Evolutionary conservation across 2,797 vertebrate species (phyloP).

Genomic region (Macropodus opercularis): DNA sequence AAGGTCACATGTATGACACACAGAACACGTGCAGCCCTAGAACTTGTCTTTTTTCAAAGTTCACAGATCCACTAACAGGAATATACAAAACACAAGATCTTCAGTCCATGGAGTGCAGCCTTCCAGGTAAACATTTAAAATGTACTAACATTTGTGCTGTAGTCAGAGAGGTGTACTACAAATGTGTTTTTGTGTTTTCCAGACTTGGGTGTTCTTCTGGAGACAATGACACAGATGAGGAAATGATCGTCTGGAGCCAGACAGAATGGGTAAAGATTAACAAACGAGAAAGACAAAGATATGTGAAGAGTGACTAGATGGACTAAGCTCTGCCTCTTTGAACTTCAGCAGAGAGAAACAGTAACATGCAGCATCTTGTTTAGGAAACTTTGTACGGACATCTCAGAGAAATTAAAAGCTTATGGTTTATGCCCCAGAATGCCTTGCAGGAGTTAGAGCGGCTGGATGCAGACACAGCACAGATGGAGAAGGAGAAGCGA

Average conservation of each 20-base stretch:
- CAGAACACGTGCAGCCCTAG: too few relatives aligned
- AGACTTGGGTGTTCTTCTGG: constrained; percentile 36
- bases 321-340: constrained; percentile 61
- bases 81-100: constrained; percentile 23
- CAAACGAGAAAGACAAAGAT: too few relatives aligned
- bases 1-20: background rate
- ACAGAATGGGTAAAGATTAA: constrained; percentile 49
- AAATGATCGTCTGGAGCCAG: constrained; percentile 19
- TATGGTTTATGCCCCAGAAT: constrained; percentile 59
- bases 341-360: constrained; percentile 66
- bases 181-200: constrained; percentile 18
- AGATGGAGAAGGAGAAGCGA: constrained; percentile 61
- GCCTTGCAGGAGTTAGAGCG: constrained; percentile 59
- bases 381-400: background rate
- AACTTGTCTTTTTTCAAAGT: constrained; percentile 54
- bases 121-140: constrained; percentile 58
- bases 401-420: constrained; percentile 5
- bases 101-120: constrained; percentile 19
- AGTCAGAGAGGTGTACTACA: background rate
- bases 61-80: constrained; percentile 18
- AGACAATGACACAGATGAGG: constrained; percentile 56
- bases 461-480: constrained; percentile 40
- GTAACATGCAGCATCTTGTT: constrained; percentile 42
- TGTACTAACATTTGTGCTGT: background rate
- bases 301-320: constrained; percentile 68